Base-by-base conservation (phyloP, 2,797 vertebrate species). In the Manis pentadactyla region DNA sequence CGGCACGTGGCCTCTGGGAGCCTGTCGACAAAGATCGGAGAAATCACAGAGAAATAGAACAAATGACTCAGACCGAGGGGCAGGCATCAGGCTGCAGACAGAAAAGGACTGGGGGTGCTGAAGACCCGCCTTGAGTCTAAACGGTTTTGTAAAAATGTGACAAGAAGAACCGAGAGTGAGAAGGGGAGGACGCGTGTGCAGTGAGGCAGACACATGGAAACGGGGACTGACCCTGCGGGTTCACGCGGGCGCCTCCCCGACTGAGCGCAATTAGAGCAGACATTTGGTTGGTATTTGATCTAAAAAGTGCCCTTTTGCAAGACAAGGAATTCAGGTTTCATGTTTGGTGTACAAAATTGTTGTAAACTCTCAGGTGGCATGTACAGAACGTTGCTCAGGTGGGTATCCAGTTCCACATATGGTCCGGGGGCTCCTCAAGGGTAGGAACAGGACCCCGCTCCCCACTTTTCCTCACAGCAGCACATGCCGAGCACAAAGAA, bases 191-290 rank as follows among this genome's bases (percentile, higher is more conserved):
- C 42, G 42, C 42, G 5, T 21, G 63, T 10, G 6, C 4, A 2
- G n/a, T 10, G 14, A 55, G 39, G 31, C 31, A 74, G 11, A 14
- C 63, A 0, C 61, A 69, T 1, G 7, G 6, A 53, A 59, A n/a
- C 11, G 3, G 29, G 34, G 15, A 39, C 0, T 7, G 14, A 46
- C 2, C 2, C 5, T 5, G 6, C 4, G 4, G 12, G 17, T 31
- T 37, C 23, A 2, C 19, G 0, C 8, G 29, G 12, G 23, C 6
- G 53, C 2, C 29, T 66, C 29, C 29, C 3, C 29, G 8, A 14
- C 9, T 8, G 3, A 23, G 12, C 1, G 13, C n/a, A 37, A 25
- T 37, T 25, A 31, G 21, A 59, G 21, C 27, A 7, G 5, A n/a
- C 21, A 4, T 5, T 29, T 71, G 51, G 31, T 3, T 46, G 46